phyloP scores from a whole-genome alignment of 1,140 invertebrate genomes.

The Drosophila watanabei region DNA sequence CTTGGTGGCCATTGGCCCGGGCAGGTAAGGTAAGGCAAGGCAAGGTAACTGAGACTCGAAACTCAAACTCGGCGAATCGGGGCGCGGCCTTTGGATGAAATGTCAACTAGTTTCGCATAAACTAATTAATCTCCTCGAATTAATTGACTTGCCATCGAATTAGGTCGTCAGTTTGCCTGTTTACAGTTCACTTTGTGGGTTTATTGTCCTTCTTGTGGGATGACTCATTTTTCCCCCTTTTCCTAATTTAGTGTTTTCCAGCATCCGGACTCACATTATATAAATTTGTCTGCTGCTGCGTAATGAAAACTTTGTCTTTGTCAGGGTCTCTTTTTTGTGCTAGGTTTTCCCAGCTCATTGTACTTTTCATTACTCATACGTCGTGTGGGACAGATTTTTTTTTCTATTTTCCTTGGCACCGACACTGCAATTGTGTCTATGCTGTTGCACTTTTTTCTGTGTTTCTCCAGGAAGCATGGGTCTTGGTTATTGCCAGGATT shows the following conservation, averaged over 20 bases:
- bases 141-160: conserved; percentile 80
- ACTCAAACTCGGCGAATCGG: conserved; percentile 34
- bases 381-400: conserved; percentile 32
- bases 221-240: conserved; percentile 26
- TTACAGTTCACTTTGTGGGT: conserved; percentile 28
- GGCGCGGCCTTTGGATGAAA: conserved; percentile 63
- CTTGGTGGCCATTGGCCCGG: conserved; percentile 44
- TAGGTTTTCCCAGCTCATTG: conserved; percentile 34
- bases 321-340: conserved; percentile 40
- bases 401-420: conserved; percentile 61
- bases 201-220: conserved; percentile 40
- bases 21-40: not conserved
- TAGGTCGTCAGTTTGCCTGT: conserved; percentile 68
- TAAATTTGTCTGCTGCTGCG: conserved; percentile 62
- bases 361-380: conserved; percentile 78
- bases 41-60: conserved; percentile 47
- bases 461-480: conserved; percentile 3
- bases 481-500: conserved; percentile 25
- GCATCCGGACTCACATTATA: conserved; percentile 59
- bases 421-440: conserved; percentile 21
- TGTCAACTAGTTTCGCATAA: conserved; percentile 74
- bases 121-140: conserved; percentile 80
- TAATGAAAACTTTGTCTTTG: conserved; percentile 82
- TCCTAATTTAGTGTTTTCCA: conserved; percentile 38
- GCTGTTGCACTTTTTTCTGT: conserved; percentile 7